These are phyloP conservation scores for Chaenocephalus aceratus DNA, from an alignment of 2,113 vertebrate species.

Conservation along the genomic window DNA sequence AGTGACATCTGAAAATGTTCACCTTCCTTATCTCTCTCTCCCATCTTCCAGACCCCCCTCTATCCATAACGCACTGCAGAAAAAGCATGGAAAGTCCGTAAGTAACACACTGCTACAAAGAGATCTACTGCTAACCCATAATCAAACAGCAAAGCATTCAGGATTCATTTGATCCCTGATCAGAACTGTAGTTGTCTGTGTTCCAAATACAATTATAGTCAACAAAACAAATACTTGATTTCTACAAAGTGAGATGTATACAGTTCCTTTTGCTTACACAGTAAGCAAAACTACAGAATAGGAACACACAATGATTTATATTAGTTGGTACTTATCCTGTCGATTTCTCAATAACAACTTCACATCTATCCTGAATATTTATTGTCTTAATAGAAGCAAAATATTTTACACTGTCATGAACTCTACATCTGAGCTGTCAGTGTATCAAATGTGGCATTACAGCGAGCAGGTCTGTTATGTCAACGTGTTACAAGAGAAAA, in stretches of 20 bases:
- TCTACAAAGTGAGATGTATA: background rate
- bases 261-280: too few species aligned
- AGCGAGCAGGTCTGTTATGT: too few species aligned
- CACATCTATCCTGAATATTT: too few species aligned
- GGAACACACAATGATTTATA: too few species aligned
- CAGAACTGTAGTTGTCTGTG: background rate
- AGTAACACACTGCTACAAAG: conserved; percentile 79
- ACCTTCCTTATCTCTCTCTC: conserved; percentile 26
- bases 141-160: background rate
- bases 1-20: too few species aligned
- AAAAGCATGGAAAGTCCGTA: conserved; percentile 98
- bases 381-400: too few species aligned
- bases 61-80: conserved; percentile 97
- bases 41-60: conserved; percentile 91
- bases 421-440: too few species aligned
- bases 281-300: background rate
- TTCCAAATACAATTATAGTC: background rate
- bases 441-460: too few species aligned
- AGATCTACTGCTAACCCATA: background rate
- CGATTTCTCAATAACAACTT: too few species aligned
- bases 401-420: too few species aligned
- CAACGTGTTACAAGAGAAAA: too few species aligned
- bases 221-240: background rate
- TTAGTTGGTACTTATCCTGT: too few species aligned
- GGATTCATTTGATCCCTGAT: background rate